Evolutionary conservation across 2,797 vertebrate species (phyloP), one percentile per base, ranked within the genome.

Genomic region (Sebastes wilsoni): DNA sequence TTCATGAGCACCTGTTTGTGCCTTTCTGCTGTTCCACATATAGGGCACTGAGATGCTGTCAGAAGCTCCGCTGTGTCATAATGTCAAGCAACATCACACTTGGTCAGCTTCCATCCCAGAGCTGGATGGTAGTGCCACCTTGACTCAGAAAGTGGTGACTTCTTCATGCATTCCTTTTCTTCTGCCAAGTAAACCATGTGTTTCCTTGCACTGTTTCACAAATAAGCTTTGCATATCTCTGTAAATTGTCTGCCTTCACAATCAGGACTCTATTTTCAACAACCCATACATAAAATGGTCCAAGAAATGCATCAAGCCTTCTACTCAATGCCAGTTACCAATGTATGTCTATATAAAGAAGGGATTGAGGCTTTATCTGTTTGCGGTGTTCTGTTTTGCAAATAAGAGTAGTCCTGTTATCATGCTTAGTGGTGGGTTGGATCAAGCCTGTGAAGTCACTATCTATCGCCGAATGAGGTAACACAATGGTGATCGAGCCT

Each of bases 1-100:
- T 85, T 85, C 74, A 85, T 75, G 36, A 71, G 61, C 52, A 76
- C 54, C 68, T 77, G 72, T 66, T 56, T 83, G 62, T 64, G 11
- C 59, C 75, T 58, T 65, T 61, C 22, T 27, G 66, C 30, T 25
- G 71, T 38, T 81, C 23, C 59, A 76, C 68, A 58, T 75, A 64
- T 38, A 52, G 34, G 59, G 58, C n/a, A 6, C 34, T 23, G 64
- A 68, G 64, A 69, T 56, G 65, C 79, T 71, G 76, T 79, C 72
- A 77, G 72, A 64, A 27, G 30, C 49, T 28, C 22, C 3, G 18
- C 46, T 52, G 55, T 69, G 58, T 76, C 34, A 18, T 52, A 64
- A 52, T 27, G 67, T 67, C 46, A 73, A 46, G 6, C 58, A 34
- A 46, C 60, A 67, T 81, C 72, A 61, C 36, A 71, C 54, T 73